A percentile compares a stretch with the other conserved stretches of the same genome.
Conservation (phyloP, 2,888 invertebrate genomes). For the Hymenopus coronatus region DNA sequence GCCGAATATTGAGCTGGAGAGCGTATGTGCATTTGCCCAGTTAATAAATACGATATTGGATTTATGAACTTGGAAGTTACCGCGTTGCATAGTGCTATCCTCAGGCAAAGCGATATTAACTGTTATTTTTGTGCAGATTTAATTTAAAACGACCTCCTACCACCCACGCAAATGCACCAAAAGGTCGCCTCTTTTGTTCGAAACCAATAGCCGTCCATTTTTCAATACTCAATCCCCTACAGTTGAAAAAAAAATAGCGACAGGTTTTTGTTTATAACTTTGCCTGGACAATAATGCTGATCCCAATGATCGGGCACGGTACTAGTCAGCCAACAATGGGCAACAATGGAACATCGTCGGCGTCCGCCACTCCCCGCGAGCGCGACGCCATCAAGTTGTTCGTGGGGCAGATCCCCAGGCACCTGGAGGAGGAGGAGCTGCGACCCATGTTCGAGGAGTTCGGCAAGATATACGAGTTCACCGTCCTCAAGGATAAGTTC, state of each 20-base stretch:
- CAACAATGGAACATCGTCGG: conserved; percentile 22
- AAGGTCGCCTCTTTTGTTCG: background rate
- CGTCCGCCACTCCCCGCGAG: conserved; percentile 40
- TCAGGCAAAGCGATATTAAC: background rate
- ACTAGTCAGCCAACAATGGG: background rate
- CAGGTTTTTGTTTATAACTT: background rate
- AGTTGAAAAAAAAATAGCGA: background rate
- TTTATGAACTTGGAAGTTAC: background rate
- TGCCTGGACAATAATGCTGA: conserved; percentile 20
- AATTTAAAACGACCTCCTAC: background rate
- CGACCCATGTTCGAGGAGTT: conserved; percentile 90
- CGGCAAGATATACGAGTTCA: conserved; percentile 91
- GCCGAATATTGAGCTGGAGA: background rate
- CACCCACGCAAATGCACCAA: background rate
- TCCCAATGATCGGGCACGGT: conserved; percentile 16
- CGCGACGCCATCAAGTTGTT: conserved; percentile 74
- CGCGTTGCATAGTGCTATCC: background rate
- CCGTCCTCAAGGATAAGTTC: conserved; percentile 90
- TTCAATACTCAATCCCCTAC: background rate
- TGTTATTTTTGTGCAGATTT: background rate
- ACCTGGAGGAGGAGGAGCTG: conserved; percentile 82
- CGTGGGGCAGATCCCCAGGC: conserved; percentile 89
- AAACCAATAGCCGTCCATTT: background rate
- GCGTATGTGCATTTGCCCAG: background rate
- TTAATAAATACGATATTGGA: background rate